Evolutionary conservation across 2,797 vertebrate species (phyloP), one percentile per base, ranked within the genome.

Genomic region (Sandelia bainsii): DNA sequence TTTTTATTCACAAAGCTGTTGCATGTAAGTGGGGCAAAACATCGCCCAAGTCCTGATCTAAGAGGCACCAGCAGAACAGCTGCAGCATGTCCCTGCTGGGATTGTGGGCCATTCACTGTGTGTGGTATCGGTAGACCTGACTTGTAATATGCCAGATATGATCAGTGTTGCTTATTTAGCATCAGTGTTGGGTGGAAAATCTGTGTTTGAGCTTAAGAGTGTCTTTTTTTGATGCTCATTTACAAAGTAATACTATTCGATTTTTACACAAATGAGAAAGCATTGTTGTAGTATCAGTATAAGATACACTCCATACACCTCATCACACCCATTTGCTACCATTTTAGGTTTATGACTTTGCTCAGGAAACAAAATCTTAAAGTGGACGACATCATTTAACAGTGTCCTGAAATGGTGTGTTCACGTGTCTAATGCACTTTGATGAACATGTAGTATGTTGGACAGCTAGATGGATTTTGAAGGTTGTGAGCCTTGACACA

Each of bases 1-100:
- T 19, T 77, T 72, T 57, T 66, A 81, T 62, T 80, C 79, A 83
- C 81, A 81, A 86, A 88, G 84, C 84, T 88, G 78, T 81, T 72
- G 69, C 83, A 53, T 92, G 77, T 88, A 93, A 92, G 85, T 92
- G 85, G 93, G 89, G 72, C 92, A 92, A 87, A 86, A 88, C 87
- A 89, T 87, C 37, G 84, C 87, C 89, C 83, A 90, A 91, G 88
- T 90, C 70, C 81, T 67, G 74, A 91, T 92, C 87, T 86, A 62
- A 89, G 86, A 83, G 51, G 25, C 87, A 76, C 25, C 73, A 80
- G 59, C 75, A 69, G 65, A 73, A 62, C 87, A 85, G 88, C 88
- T 86, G 89, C 84, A 81, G 75, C 62, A 1, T 11, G 37, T 77
- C 80, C 89, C 87, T 89, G 65, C 57, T 72, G 87, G 86, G 85